Conservation (phyloP, 1,140 invertebrate genomes). For the Acromyrmex heyeri region DNA sequence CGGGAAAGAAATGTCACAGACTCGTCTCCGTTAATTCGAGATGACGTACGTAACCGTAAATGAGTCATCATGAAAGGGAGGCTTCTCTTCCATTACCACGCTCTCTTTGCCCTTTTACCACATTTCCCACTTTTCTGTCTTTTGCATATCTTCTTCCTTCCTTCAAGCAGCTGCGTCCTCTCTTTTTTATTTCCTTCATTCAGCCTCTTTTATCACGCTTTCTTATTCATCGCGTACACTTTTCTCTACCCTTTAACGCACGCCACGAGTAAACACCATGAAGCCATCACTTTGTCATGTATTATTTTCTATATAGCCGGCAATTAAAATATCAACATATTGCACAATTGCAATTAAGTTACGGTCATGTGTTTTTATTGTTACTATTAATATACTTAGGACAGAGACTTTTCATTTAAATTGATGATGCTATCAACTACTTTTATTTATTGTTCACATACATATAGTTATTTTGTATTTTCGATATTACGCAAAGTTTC, state of each 20-base stretch:
- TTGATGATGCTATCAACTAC: neutral
- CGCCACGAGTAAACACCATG: neutral
- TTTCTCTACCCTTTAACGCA: slow-evolving; percentile 18
- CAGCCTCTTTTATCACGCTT: neutral
- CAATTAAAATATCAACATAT: slow-evolving; percentile 21
- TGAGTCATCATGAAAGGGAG: slow-evolving; percentile 48
- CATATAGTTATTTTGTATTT: neutral
- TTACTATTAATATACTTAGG: neutral
- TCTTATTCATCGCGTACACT: slow-evolving; percentile 6
- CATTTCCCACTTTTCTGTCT: slow-evolving; percentile 3
- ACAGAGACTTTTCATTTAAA: neutral
- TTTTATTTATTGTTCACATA: too few species aligned
- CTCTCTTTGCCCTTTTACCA: neutral
- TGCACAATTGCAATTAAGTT: neutral
- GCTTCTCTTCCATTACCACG: neutral
- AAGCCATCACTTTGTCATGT: slow-evolving; percentile 34
- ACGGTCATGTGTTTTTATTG: neutral
- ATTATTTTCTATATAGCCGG: slow-evolving; percentile 13
- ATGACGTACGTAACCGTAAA: slow-evolving; percentile 19
- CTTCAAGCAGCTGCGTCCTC: neutral
- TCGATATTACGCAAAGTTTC: neutral
- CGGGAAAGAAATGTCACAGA: slow-evolving; percentile 32
- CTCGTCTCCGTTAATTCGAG: slow-evolving; percentile 47
- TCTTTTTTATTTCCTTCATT: neutral
- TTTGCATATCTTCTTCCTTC: slow-evolving; percentile 19